phyloP scores from a whole-genome alignment of 2,113 vertebrate genomes.

The Grallaria varia region DNA sequence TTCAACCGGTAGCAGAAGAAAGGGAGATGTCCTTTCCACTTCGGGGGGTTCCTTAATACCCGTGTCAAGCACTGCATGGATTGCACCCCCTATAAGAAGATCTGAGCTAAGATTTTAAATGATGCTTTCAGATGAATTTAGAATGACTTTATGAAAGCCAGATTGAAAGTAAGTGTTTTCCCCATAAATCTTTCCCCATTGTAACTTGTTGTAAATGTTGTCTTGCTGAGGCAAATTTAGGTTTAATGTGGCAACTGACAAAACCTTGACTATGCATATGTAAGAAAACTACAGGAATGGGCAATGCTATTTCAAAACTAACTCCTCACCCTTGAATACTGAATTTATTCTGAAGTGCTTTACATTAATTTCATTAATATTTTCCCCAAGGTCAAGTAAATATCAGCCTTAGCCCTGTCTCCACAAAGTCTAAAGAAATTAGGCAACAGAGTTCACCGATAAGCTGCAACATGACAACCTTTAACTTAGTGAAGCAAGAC shows the following conservation, averaged over 20 bases:
- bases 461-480: slow-evolving; percentile 2
- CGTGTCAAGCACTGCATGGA: not conserved
- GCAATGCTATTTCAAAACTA: not conserved
- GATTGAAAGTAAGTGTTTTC: not conserved
- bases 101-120: not conserved
- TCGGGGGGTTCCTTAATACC: not conserved
- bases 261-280: not conserved
- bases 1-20: not conserved
- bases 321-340: not conserved
- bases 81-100: not conserved
- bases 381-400: slow-evolving; percentile 21
- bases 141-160: not conserved
- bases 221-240: not conserved
- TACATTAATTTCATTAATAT: not conserved
- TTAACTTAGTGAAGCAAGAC: slow-evolving; percentile 37
- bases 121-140: not conserved
- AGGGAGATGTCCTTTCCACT: not conserved
- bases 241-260: not conserved
- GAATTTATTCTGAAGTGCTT: not conserved
- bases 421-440: not conserved
- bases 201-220: not conserved
- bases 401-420: not conserved
- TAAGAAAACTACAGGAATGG: not conserved
- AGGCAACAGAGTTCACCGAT: not conserved
- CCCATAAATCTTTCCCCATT: not conserved